Conservation (phyloP, 2,888 invertebrate genomes). For the Catocala fraxini region DNA sequence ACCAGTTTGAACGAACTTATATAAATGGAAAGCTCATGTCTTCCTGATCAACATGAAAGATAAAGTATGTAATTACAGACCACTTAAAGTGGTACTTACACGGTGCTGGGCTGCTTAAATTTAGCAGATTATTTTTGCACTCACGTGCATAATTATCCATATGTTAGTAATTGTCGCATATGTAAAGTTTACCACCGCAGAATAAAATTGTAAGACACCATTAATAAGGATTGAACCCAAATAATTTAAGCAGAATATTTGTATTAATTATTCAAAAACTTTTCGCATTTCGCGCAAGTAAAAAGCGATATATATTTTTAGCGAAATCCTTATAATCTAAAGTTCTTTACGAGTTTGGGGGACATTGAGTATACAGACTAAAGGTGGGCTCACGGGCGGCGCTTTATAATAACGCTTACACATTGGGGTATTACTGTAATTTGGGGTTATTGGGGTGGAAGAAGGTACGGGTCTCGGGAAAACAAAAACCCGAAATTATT, state of each 20-base stretch:
- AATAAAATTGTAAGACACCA: not conserved
- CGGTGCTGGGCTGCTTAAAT: constrained; percentile 28
- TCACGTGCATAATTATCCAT: constrained; percentile 25
- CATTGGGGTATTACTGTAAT: constrained; percentile 58
- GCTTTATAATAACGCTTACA: constrained; percentile 52
- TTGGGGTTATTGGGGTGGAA: constrained; percentile 56
- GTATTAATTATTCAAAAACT: constrained; percentile 16
- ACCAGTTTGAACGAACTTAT: constrained; percentile 36
- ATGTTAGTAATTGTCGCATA: constrained; percentile 10
- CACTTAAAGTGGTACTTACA: constrained; percentile 38
- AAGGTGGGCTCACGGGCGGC: constrained; percentile 42
- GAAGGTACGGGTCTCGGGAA: constrained; percentile 27
- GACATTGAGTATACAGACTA: constrained; percentile 51
- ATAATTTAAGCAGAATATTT: constrained; percentile 4
- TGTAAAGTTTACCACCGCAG: not conserved
- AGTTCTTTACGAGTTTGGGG: constrained; percentile 48
- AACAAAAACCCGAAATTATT: constrained; percentile 47
- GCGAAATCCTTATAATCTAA: constrained; percentile 40
- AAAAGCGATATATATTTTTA: constrained; percentile 26
- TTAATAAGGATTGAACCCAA: not conserved
- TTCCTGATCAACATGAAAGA: constrained; percentile 41
- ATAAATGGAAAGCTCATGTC: constrained; percentile 44
- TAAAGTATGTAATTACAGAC: constrained; percentile 39
- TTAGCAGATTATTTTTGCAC: constrained; percentile 25
- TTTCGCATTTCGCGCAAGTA: constrained; percentile 18